These are phyloP conservation scores for Empis stercorea DNA, from an alignment of 2,888 invertebrate species.

Conservation along the genomic window DNA sequence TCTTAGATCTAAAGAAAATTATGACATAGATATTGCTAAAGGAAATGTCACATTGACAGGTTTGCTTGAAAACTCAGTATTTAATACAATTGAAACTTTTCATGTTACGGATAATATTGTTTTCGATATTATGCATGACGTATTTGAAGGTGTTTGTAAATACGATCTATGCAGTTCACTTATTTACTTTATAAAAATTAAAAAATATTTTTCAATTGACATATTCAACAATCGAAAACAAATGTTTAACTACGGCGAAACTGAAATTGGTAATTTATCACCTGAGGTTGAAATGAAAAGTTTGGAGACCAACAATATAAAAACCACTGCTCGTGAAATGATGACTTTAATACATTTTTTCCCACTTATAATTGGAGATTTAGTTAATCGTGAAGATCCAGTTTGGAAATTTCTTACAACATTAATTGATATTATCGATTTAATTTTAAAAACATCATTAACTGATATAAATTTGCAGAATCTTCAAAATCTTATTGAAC, in stretches of 20 bases:
- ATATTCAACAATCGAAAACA: constrained; percentile 6
- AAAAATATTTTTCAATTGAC: constrained; percentile 6
- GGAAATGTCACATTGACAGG: constrained; percentile 3
- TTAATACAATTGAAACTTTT: constrained; percentile 10
- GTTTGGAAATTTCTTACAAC: constrained; percentile 9
- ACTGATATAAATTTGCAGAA: background rate
- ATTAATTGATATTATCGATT: constrained; percentile 4
- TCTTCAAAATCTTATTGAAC: background rate
- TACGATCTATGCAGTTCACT: constrained; percentile 5
- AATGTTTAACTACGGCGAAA: constrained; percentile 7
- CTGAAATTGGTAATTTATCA: constrained; percentile 8
- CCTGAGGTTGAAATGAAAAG: background rate
- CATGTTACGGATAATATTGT: constrained; percentile 7
- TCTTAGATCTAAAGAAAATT: background rate
- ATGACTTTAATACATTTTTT: constrained; percentile 7
- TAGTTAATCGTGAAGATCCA: constrained; percentile 6
- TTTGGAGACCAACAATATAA: constrained; percentile 4
- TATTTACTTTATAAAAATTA: constrained; percentile 1
- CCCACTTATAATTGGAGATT: constrained; percentile 11
- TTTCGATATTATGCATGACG: constrained; percentile 6
- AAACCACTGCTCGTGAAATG: constrained; percentile 10
- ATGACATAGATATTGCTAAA: background rate
- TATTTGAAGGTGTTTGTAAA: constrained; percentile 9
- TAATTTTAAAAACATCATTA: background rate
- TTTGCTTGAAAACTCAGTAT: constrained; percentile 4